Evolutionary conservation across 2,797 vertebrate genomes (phyloP), one percentile per base, ranked within the genome.

Genomic region (Manis pentadactyla): DNA sequence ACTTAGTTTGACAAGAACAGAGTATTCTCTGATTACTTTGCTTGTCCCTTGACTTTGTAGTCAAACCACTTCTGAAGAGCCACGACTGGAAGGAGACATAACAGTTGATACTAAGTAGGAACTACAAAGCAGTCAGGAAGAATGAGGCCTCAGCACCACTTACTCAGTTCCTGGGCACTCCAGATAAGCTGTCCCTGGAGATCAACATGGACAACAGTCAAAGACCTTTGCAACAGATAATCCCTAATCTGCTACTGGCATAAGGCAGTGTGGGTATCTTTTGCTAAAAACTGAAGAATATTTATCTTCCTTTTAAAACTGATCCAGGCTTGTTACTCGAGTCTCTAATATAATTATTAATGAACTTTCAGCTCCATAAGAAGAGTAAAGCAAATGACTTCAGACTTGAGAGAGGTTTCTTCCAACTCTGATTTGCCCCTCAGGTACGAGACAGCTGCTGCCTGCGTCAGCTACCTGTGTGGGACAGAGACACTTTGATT

Each of bases 251-350:
- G 39, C 75, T 66, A 42, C 18, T 77, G 27, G 4, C 5, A 59
- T 87, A 79, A 94, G 27, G 69, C 12, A 63, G 8, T 49, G 73
- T 90, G 34, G 2, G 1, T 78, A 25, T 53, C 23, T 55, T 85
- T 96, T 87, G 53, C 39, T 81, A 83, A 37, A 96, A 94, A 88
- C 34, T 64, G n/a, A 51, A 46, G 39, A 93, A 82, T 27, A 90
- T 39, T 96, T 64, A 51, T 61, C 7, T 69, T 87, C 37, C 66
- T 79, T 77, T 90, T 10, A 13, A 73, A 71, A 61, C 68, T 73
- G n/a, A 81, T n/a, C 25, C 14, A 71, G 1, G 21, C 34, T 71
- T 85, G 14, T 86, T 78, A 39, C 23, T 61, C 92, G 31, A 55
- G 21, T 83, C 83, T 90, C 78, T 86, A 71, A 92, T 4, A 75